Conservation (phyloP, 2,113 vertebrate genomes). For the Grammomys dolichurus region DNA sequence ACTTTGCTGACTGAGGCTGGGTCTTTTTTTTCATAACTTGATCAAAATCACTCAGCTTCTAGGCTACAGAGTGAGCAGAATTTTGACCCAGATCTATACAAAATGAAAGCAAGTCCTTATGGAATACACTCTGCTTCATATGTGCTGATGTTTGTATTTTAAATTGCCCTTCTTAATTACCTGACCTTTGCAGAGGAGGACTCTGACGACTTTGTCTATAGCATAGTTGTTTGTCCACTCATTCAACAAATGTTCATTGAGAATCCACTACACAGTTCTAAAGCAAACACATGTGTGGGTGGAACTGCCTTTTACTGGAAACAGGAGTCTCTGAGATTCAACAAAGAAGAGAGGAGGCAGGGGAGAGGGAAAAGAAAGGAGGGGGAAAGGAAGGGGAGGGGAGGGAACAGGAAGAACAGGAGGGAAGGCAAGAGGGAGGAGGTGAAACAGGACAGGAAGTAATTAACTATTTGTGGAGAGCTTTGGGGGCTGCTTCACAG, state of each 20-base stretch:
- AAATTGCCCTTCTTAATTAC: neutral
- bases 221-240: neutral
- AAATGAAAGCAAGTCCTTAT: neutral
- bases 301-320: neutral
- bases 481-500: too few relatives aligned
- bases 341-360: neutral
- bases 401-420: too few relatives aligned
- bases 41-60: neutral
- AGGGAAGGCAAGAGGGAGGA: fast-evolving
- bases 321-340: neutral
- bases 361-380: too few relatives aligned
- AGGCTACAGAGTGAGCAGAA: neutral
- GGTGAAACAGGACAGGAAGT: too few relatives aligned
- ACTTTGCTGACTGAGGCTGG: neutral
- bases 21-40: neutral
- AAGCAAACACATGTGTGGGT: neutral
- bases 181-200: neutral
- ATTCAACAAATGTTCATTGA: neutral
- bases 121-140: neutral
- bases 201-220: neutral
- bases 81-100: neutral
- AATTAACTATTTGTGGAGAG: too few relatives aligned
- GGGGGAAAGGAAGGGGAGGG: too few relatives aligned
- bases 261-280: neutral
- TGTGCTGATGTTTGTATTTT: neutral